These are phyloP conservation scores for Merluccius polli DNA, from an alignment of 2,797 vertebrate species.

Conservation along the genomic window DNA sequence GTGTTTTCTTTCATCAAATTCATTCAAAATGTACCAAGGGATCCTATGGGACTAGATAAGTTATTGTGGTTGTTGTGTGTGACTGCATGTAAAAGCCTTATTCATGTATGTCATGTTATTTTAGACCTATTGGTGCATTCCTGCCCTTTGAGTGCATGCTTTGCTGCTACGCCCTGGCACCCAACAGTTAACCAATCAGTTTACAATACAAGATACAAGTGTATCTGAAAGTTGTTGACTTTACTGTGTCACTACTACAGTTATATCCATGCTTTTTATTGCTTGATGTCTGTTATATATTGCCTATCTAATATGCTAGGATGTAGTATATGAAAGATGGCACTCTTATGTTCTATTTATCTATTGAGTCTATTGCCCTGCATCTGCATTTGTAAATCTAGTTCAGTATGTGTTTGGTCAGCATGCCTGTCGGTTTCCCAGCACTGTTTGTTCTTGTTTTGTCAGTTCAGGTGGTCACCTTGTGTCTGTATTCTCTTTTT, in stretches of 20 bases:
- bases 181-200: not conserved
- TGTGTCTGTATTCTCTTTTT: slow-evolving; percentile 63
- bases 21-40: too few relatives aligned
- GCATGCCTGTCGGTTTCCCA: slow-evolving; percentile 27
- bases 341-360: not conserved
- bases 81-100: not conserved
- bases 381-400: not conserved
- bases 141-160: not conserved
- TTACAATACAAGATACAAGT: not conserved
- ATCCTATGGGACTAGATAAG: too few relatives aligned
- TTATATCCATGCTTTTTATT: not conserved
- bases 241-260: not conserved
- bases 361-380: not conserved
- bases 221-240: not conserved
- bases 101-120: not conserved
- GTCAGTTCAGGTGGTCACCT: slow-evolving; percentile 62
- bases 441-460: slow-evolving; percentile 46
- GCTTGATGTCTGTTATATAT: not conserved
- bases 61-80: not conserved
- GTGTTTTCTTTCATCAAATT: too few relatives aligned
- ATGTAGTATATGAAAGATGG: not conserved
- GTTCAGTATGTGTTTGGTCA: slow-evolving; percentile 26
- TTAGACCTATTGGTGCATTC: not conserved
- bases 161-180: not conserved
- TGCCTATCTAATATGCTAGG: not conserved